These are phyloP conservation scores for Myocastor coypus DNA, from an alignment of 2,113 vertebrate species.

Conservation along the genomic window DNA sequence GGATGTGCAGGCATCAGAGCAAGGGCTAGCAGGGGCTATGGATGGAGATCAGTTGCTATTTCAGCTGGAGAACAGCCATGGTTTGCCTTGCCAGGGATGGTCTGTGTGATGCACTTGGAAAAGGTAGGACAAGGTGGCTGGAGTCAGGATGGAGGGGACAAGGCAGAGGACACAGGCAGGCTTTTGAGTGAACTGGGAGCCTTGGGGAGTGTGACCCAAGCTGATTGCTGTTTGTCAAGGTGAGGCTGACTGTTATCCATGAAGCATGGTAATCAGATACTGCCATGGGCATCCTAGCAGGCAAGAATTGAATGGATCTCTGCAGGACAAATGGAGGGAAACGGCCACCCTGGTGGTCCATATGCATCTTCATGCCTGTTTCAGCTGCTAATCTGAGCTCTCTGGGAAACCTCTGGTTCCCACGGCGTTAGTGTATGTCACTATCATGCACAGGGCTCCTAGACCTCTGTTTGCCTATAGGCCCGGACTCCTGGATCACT, in stretches of 20 bases:
- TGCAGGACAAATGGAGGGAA: background rate
- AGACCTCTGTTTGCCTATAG: background rate
- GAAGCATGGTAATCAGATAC: accelerated
- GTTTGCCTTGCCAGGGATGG: accelerated
- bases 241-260: background rate
- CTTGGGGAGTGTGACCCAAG: background rate
- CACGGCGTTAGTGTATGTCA: background rate
- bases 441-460: background rate
- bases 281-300: background rate
- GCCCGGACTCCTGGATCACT: background rate
- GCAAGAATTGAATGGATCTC: background rate
- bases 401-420: background rate
- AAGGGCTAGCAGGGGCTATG: background rate
- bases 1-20: background rate
- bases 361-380: background rate
- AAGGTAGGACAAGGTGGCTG: background rate
- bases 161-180: background rate
- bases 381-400: background rate
- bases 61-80: background rate
- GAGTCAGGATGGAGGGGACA: background rate
- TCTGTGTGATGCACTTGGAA: accelerated
- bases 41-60: background rate
- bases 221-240: background rate
- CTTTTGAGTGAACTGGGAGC: background rate
- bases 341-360: background rate